Evolutionary conservation across 2,113 vertebrate species (phyloP), one percentile per base, ranked within the genome.

Genomic region (Brienomyrus longianalis): DNA sequence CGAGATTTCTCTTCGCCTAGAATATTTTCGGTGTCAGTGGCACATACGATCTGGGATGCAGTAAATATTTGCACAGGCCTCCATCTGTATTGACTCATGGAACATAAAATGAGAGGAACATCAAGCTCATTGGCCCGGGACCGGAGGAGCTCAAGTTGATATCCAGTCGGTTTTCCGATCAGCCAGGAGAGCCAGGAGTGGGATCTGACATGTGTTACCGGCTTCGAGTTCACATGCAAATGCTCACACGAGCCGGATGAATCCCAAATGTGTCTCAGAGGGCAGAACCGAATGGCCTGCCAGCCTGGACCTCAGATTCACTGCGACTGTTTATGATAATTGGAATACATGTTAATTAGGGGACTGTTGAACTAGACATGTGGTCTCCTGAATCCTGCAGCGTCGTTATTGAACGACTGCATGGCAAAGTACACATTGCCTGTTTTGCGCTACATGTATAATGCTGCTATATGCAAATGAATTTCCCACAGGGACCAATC

Each of bases 31-130:
- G 48, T n/a, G 1, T 74, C 70, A 3, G 48, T 27, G 8, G 11
- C 17, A n/a, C 56, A 17, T 11, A 66, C 23, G 10, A 17, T 48
- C 19, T 83, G 21, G 50, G 31, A 62, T 35, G 45, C 31, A 45
- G 87, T 70, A 74, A 74, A 88, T 88, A 74, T 88, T 74, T 70
- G 39, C 51, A 27, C 35, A 39, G 17, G 35, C 88, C 51, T 48
- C 39, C 52, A 62, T 89, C 54, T 89, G 77, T 62, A 21, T 89
- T 27, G 39, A 85, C 80, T 84, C 52, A n/a, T 31, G n/a, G 31
- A 54, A 80, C 17, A 45, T 43, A 17, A 43, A 83, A 56, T 45
- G 51, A 19, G 51, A 23, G 9, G 10, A 47, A 47, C 13, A 35
- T 43, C 35, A 45, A 9, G 21, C 51, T 62, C 31, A 84, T 45